phyloP scores from a whole-genome alignment of 2,888 invertebrate genomes.

The Drosophila conformis region DNA sequence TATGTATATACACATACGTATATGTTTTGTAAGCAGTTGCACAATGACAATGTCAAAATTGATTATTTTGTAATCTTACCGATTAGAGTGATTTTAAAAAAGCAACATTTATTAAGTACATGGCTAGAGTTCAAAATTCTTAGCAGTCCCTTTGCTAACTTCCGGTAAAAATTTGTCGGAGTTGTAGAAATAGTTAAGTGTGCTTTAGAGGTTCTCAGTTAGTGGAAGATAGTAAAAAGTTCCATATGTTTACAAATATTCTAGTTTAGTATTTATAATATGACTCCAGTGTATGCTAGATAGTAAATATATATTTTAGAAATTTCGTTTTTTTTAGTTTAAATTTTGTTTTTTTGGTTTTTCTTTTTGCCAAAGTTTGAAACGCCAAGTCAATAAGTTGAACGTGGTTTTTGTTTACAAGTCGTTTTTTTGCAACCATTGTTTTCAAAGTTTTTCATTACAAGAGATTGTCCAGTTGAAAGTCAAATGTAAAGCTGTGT shows the following conservation, averaged over 20 bases:
- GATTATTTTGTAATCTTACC: slow-evolving; percentile 29
- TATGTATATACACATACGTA: slow-evolving; percentile 11
- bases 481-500: slow-evolving; percentile 43
- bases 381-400: slow-evolving; percentile 66
- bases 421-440: slow-evolving; percentile 35
- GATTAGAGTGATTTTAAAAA: slow-evolving; percentile 11
- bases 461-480: slow-evolving; percentile 73
- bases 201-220: slow-evolving; percentile 11
- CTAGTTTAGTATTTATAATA: slow-evolving; percentile 49
- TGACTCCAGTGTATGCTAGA: slow-evolving; percentile 41
- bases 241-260: slow-evolving; percentile 40
- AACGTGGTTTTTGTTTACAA: slow-evolving; percentile 48
- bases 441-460: slow-evolving; percentile 36
- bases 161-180: slow-evolving; percentile 45
- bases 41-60: slow-evolving; percentile 46
- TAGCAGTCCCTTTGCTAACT: slow-evolving; percentile 34
- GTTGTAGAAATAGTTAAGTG: slow-evolving; percentile 38
- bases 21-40: slow-evolving; percentile 25
- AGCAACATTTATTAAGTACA: slow-evolving; percentile 16
- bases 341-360: slow-evolving; percentile 25
- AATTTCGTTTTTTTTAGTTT: slow-evolving; percentile 16
- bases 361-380: slow-evolving; percentile 58
- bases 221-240: slow-evolving; percentile 48
- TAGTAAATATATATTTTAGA: slow-evolving; percentile 30
- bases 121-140: slow-evolving; percentile 20